Base-by-base conservation (phyloP, 1,140 invertebrate genomes). In the Cyclargus thomasi region DNA sequence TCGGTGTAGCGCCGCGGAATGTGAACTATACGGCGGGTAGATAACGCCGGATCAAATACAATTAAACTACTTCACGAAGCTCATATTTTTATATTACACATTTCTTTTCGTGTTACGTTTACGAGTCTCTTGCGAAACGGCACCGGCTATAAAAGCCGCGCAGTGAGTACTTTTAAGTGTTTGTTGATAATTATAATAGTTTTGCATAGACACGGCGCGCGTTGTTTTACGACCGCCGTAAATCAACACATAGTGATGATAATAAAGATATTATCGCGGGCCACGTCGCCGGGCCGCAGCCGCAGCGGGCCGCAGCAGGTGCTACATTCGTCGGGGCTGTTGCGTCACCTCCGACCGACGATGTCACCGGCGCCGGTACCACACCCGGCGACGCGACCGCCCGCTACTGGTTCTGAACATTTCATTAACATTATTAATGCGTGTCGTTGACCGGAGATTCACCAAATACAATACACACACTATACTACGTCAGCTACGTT, bases 151-250 rank as follows among this genome's bases (percentile, higher is more conserved):
- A 47, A 47, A 47, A 47, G 39, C 6, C 11, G 36, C 39, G 39
- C 29, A 4, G 29, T 29, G 5, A 29, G 29, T 47, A 47, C 39
- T 2, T 47, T 16, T 11, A 16, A 47, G 39, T 47, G 39, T 47
- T 47, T 47, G 39, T 47, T 47, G 39, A 47, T 47, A 47, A 47
- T 47, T 47, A 47, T 47, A 47, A 47, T 47, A 47, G 39, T 47
- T 16, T 47, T 8, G 39, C 39, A 47, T 47, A 16, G 39, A 47
- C 39, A 47, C 39, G 39, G 39, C 39, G 39, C 2, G 39, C 39
- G 39, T 8, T 1, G 10, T 0, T 47, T 47, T 47, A 47, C 39
- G 39, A 47, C 10, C 39, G 39, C 39, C 39, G 39, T 47, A 47
- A 47, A 47, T 47, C 39, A 47, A 47, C 39, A 47, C 39, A 14